A percentile compares a stretch with the other conserved stretches of the same genome.
Evolutionary conservation across 2,797 vertebrate genomes (phyloP).

Genomic region (Peromyscus nudipes): DNA sequence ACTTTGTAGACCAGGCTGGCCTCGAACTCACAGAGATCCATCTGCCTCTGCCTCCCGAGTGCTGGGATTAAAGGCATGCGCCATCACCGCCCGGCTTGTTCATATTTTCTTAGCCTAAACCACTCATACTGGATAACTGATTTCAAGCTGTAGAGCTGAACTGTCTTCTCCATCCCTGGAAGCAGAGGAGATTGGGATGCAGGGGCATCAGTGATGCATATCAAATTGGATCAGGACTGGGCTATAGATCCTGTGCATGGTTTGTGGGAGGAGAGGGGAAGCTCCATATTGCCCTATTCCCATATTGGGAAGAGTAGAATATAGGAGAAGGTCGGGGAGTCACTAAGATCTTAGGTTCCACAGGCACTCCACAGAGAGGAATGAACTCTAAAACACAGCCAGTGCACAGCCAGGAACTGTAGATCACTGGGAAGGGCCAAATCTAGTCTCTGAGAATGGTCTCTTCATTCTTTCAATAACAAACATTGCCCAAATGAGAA

Average conservation of each 20-base stretch:
- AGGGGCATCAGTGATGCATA: background rate
- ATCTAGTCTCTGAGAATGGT: background rate
- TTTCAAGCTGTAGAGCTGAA: background rate
- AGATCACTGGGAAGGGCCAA: slow-evolving; percentile 6
- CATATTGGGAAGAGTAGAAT: background rate
- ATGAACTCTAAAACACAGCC: background rate
- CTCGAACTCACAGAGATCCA: too few species aligned
- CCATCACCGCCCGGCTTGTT: background rate
- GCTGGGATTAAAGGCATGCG: too few species aligned
- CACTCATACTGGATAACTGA: background rate
- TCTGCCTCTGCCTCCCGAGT: too few species aligned
- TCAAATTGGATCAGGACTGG: background rate
- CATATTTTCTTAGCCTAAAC: background rate
- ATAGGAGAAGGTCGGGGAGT: background rate
- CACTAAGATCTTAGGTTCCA: background rate
- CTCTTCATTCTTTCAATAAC: slow-evolving; percentile 1
- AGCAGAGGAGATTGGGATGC: background rate
- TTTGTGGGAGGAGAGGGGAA: background rate
- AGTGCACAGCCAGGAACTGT: background rate
- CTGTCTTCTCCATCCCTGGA: background rate
- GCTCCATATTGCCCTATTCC: background rate
- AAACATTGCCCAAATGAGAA: background rate
- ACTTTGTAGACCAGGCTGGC: too few species aligned
- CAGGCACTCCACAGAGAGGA: background rate
- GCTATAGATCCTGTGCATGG: background rate